Percentiles rank a stretch among this genome's conserved stretches.
phyloP scores from a whole-genome alignment of 64 coral and sea anemone genomes.

The Pocillopora verrucosa region DNA sequence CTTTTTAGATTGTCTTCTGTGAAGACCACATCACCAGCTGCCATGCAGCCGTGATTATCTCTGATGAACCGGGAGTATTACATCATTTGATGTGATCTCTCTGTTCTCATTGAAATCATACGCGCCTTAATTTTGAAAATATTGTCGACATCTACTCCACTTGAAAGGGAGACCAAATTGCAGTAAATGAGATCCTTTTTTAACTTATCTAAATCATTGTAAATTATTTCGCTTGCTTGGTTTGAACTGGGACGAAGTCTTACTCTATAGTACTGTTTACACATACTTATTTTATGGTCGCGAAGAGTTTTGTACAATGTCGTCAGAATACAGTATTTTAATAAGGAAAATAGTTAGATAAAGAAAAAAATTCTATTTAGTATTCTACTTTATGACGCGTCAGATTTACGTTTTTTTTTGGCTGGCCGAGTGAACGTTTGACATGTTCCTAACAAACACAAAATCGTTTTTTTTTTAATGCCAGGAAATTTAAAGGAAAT shows the following conservation, averaged over 20 bases:
- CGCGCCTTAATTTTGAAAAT: conserved; percentile 7
- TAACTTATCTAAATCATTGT: not conserved
- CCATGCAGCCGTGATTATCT: conserved; percentile 18
- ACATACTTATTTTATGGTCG: not conserved
- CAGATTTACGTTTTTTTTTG: too few species aligned
- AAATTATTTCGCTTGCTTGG: not conserved
- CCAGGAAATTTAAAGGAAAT: too few species aligned
- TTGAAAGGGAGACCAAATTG: not conserved
- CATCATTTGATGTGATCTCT: not conserved
- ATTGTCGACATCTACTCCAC: not conserved
- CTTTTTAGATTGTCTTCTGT: not conserved
- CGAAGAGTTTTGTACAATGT: not conserved
- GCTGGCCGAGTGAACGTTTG: too few species aligned
- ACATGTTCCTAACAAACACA: too few species aligned
- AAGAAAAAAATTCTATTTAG: too few species aligned
- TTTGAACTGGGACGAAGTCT: not conserved
- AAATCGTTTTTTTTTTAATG: too few species aligned
- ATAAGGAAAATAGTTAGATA: too few species aligned
- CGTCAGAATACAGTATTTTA: too few species aligned
- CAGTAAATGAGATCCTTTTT: not conserved
- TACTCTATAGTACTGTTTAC: not conserved
- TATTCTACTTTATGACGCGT: too few species aligned
- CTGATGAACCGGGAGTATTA: not conserved
- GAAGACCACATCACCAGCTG: conserved; percentile 24
- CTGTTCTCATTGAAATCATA: not conserved